Conservation (phyloP, 2,888 invertebrate species). For the Drosophila paranaensis region DNA sequence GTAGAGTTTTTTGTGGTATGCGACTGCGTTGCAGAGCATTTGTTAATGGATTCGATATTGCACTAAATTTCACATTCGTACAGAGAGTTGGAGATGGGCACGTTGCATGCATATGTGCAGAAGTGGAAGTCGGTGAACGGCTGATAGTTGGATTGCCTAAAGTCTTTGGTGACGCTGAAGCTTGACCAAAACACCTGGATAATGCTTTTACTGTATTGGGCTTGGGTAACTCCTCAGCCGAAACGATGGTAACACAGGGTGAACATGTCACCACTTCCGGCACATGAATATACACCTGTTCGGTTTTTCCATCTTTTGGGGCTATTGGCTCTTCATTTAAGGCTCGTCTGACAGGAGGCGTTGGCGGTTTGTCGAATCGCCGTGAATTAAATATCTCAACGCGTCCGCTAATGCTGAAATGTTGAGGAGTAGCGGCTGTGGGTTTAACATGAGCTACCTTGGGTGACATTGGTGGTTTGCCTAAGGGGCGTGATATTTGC, state of each 20-base stretch:
- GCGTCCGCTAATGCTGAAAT: conserved; percentile 82
- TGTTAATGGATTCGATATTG: conserved; percentile 36
- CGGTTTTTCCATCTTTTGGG: not conserved
- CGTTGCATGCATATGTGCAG: not conserved
- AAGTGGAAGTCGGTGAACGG: not conserved
- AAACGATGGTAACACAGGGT: conserved; percentile 76
- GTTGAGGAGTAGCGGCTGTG: conserved; percentile 56
- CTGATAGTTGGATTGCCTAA: not conserved
- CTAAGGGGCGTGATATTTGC: conserved; percentile 76
- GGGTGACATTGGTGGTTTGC: conserved; percentile 77
- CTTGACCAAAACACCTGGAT: conserved; percentile 74
- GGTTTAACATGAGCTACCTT: conserved; percentile 50
- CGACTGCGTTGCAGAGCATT: conserved; percentile 73
- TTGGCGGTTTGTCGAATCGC: conserved; percentile 73
- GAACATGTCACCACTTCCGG: conserved; percentile 78
- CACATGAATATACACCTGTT: conserved; percentile 3
- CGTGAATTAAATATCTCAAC: conserved; percentile 83
- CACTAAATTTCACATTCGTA: not conserved
- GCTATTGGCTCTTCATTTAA: conserved; percentile 24
- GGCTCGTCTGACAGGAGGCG: conserved; percentile 64
- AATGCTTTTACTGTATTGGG: conserved; percentile 81
- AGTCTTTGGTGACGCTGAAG: not conserved
- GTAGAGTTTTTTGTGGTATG: conserved; percentile 78
- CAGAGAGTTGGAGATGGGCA: conserved; percentile 13
- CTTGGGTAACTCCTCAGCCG: conserved; percentile 80